These are phyloP conservation scores for Polyommatus iphigenia DNA, from an alignment of 2,888 invertebrate genomes.

Conservation along the genomic window DNA sequence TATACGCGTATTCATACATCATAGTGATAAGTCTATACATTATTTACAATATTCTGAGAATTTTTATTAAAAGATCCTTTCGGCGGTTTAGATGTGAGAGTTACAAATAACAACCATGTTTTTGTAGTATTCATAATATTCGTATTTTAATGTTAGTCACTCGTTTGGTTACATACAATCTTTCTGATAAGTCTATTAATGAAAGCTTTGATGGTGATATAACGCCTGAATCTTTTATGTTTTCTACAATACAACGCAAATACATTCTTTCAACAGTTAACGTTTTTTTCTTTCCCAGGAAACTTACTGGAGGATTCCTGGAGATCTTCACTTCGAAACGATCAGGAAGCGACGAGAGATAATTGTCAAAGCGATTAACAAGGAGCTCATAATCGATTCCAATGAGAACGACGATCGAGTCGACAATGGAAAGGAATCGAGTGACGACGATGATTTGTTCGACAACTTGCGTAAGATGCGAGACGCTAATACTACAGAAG, in stretches of 20 bases:
- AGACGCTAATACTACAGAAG: conserved; percentile 41
- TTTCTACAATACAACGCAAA: not conserved
- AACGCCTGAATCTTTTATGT: not conserved
- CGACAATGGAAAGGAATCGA: conserved; percentile 39
- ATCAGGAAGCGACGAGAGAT: conserved; percentile 79
- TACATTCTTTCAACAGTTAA: not conserved
- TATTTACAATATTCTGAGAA: conserved; percentile 1
- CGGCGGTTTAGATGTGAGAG: not conserved
- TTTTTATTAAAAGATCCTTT: not conserved
- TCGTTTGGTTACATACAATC: not conserved
- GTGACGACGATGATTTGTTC: conserved; percentile 64
- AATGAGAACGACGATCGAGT: conserved; percentile 34
- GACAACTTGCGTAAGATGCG: conserved; percentile 66
- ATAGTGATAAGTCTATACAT: conserved; percentile 15
- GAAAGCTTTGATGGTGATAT: not conserved
- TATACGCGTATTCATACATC: conserved; percentile 20
- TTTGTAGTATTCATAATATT: not conserved
- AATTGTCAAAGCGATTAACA: conserved; percentile 78
- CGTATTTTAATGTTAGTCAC: not conserved
- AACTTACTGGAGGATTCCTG: conserved; percentile 92
- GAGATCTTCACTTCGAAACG: conserved; percentile 76
- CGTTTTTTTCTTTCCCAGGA: conserved; percentile 77
- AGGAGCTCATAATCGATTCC: conserved; percentile 64
- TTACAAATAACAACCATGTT: not conserved
- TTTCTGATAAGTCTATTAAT: not conserved